Conservation (phyloP, 2,888 invertebrate species). For the Nomada hirtipes region DNA sequence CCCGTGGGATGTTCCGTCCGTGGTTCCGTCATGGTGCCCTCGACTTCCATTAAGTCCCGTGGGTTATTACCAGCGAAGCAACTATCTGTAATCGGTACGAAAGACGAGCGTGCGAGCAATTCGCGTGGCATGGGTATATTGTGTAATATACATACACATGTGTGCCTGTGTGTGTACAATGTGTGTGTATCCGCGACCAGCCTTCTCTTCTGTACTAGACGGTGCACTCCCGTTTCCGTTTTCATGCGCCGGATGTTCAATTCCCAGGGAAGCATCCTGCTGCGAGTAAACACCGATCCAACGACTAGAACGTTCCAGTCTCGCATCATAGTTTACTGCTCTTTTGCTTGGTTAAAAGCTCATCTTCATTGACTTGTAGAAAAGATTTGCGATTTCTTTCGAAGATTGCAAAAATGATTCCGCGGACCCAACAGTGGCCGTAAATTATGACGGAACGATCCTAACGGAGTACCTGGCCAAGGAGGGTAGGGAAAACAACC, state of each 20-base stretch:
- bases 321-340: slow-evolving; percentile 1
- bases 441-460: too few relatives aligned
- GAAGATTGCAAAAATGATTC: too few relatives aligned
- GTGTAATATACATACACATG: not conserved
- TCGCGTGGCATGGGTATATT: slow-evolving; percentile 19
- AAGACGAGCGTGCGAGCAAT: slow-evolving; percentile 60
- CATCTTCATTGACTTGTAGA: not conserved
- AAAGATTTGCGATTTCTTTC: not conserved
- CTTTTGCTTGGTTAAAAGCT: not conserved
- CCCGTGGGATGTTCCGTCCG: slow-evolving; percentile 50
- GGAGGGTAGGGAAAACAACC: too few relatives aligned
- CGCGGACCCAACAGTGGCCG: too few relatives aligned
- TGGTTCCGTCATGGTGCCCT: slow-evolving; percentile 28
- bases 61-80: slow-evolving; percentile 67
- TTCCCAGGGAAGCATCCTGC: slow-evolving; percentile 44
- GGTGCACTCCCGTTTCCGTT: slow-evolving; percentile 65
- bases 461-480: too few relatives aligned
- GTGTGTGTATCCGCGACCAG: slow-evolving; percentile 17
- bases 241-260: slow-evolving; percentile 60
- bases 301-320: slow-evolving; percentile 10
- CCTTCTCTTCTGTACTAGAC: slow-evolving; percentile 17
- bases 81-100: slow-evolving; percentile 70
- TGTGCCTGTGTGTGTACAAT: too few relatives aligned
- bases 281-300: slow-evolving; percentile 34
- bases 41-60: slow-evolving; percentile 57